phyloP scores from a whole-genome alignment of 2,797 vertebrate species.

The Chrysocyon brachyurus region DNA sequence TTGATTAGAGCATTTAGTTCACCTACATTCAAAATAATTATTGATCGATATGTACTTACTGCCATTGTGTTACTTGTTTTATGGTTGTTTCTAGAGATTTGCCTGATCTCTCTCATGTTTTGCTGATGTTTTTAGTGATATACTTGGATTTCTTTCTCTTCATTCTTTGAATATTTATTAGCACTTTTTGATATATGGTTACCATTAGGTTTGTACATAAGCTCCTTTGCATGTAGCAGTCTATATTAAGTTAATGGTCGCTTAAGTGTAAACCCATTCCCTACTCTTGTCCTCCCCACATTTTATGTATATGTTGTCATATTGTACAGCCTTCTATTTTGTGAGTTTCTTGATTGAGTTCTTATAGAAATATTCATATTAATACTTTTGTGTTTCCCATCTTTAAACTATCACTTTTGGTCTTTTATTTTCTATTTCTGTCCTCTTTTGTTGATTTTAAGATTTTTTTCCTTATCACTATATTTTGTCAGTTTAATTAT shows the following conservation, averaged over 20 bases:
- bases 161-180: not conserved
- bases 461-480: not conserved
- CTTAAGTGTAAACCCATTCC: not conserved
- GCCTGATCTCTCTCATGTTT: not conserved
- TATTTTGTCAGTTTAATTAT: not conserved
- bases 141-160: not conserved
- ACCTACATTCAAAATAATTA: not conserved
- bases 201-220: not conserved
- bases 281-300: not conserved
- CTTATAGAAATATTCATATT: not conserved
- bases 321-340: not conserved
- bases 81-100: not conserved
- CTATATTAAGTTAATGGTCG: not conserved
- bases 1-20: not conserved
- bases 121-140: not conserved
- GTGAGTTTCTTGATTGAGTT: not conserved
- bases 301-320: not conserved
- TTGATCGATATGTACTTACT: not conserved
- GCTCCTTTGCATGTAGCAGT: not conserved
- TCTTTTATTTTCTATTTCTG: not conserved
- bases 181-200: not conserved
- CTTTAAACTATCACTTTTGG: not conserved
- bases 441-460: not conserved
- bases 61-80: not conserved
- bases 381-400: not conserved